Base-by-base conservation (phyloP, 1,140 invertebrate genomes). In the Muscidifurax raptorellus region DNA sequence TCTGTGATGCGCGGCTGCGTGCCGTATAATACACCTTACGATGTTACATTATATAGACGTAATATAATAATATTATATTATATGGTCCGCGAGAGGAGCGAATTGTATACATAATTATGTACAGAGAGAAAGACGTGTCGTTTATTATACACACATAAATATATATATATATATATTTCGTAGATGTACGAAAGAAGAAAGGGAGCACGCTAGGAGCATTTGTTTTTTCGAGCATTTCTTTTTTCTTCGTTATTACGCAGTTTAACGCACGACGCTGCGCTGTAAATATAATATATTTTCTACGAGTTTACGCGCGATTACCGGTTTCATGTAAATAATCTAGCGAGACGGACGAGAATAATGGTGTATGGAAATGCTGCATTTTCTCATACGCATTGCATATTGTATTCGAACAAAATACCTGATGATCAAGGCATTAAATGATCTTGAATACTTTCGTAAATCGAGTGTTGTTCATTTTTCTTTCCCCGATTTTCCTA, bases 371-470 rank as follows among this genome's bases (percentile, higher is more conserved):
- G 5, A 71, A 80, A 75, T 75, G 22, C 36, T 82, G 28, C 80
- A 64, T 59, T 74, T 59, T 82, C 71, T 64, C 12, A 75, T 64
- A 71, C 40, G n/a, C 9, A 52, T 6, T n/a, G n/a, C n/a, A n/a
- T n/a, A n/a, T 64, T 82, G 67, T 75, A 44, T 28, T 40, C 40
- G 59, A 82, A 67, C 72, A 59, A 71, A 59, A 64, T 75, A 82
- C 25, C 40, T 76, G 67, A 71, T 22, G 3, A 59, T 71, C 89
- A 90, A 91, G 88, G 84, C 83, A 86, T 88, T 88, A 85, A 84
- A 90, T 25, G 47, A 84, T 71, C 86, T 91, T 91, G 83, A 90
- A 90, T 91, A 90, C 90, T 92, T 92, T 92, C 88, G 44, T 92
- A 92, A 89, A 88, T 83, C 64, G 66, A 18, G 76, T 36, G 76